These are phyloP conservation scores for Trachymyrmex cornetzi DNA, from an alignment of 1,140 invertebrate species.

Conservation along the genomic window DNA sequence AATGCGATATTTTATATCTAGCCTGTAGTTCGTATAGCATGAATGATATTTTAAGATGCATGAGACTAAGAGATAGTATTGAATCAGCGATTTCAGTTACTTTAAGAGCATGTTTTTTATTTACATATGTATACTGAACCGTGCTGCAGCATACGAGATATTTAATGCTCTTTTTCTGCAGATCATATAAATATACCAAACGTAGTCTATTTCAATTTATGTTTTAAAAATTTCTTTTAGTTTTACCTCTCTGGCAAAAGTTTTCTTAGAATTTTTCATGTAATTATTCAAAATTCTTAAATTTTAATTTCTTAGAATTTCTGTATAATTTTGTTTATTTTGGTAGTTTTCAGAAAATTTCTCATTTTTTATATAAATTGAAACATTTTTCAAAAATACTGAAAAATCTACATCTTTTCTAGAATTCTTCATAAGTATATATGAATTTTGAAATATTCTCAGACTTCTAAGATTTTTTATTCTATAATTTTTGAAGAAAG, in stretches of 20 bases:
- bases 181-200: not conserved
- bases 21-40: constrained; percentile 36
- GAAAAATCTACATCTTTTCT: too few relatives aligned
- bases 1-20: not conserved
- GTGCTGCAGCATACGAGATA: not conserved
- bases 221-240: not conserved
- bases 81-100: not conserved
- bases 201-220: not conserved
- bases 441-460: too few relatives aligned
- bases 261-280: too few relatives aligned
- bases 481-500: too few relatives aligned
- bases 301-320: too few relatives aligned
- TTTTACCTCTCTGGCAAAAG: not conserved
- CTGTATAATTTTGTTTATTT: too few relatives aligned
- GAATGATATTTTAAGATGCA: constrained; percentile 42
- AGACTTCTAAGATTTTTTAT: too few relatives aligned
- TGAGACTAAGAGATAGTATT: constrained; percentile 18
- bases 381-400: too few relatives aligned
- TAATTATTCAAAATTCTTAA: too few relatives aligned
- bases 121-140: not conserved
- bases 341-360: too few relatives aligned
- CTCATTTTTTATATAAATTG: too few relatives aligned
- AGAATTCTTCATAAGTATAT: too few relatives aligned
- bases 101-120: constrained; percentile 26
- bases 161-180: not conserved